Evolutionary conservation across 2,113 vertebrate species (phyloP), one percentile per base, ranked within the genome.

Genomic region (Ciconia boyciana): DNA sequence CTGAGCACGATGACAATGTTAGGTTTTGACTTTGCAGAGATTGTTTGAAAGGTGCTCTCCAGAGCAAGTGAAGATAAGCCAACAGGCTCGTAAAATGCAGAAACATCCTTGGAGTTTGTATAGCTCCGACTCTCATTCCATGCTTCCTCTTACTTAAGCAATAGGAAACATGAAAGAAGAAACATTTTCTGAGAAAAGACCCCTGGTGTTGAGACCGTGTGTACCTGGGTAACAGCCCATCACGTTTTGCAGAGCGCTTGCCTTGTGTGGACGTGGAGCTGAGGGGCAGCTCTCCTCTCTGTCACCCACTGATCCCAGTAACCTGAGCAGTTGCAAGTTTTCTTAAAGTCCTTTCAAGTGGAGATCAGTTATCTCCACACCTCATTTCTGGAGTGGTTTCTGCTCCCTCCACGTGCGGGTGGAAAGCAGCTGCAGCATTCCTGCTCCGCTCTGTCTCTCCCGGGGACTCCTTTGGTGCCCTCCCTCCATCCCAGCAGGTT

Each of bases 361-460:
- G 21, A 46, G 89, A 93, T 84, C 9, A 3, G 20, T 48, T 78
- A 32, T 32, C 74, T 72, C 80, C 81, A 68, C 77, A 6, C 32
- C 74, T 93, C 69, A 6, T 94, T 68, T 58, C 80, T 92, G 71
- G 64, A 71, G 64, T 0, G n/a, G 44, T 6, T 89, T 70, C 88
- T 90, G 75, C 29, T 82, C 24, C 18, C 39, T 93, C 66, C 70
- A 4, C 3, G 4, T 70, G 86, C 19, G 1, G 0, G 22, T 58
- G 68, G 62, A 29, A 32, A 90, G 58, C 94, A 96, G 93, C 86
- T 93, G 94, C 95, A 80, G 49, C 16, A 2, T 90, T 90, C 68
- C 94, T 70, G 54, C 83, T 62, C 69, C 1, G 1, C 19, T 54
- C 34, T 2, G 0, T 36, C 31, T 19, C n/a, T 31, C 19, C 44